Conservation (phyloP, 2,113 vertebrate species). For the Kryptolebias marmoratus region DNA sequence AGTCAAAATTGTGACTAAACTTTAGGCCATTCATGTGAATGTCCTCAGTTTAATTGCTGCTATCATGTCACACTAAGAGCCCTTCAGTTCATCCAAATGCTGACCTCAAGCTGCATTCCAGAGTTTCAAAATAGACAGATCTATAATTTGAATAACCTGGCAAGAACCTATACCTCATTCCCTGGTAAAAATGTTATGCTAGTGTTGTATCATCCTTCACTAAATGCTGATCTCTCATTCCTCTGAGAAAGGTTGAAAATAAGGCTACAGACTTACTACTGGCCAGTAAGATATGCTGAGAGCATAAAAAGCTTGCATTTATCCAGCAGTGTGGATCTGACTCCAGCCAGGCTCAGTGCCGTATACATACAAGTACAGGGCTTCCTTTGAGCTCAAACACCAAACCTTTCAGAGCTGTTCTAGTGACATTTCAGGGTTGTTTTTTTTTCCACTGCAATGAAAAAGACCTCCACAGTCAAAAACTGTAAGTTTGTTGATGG, state of each 20-base stretch:
- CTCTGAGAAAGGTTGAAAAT: conserved; percentile 17
- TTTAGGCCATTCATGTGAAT: not conserved
- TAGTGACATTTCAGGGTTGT: conserved; percentile 57
- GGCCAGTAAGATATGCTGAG: conserved; percentile 54
- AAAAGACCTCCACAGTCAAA: conserved; percentile 51
- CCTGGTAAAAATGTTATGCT: conserved; percentile 47
- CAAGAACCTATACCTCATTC: conserved; percentile 44
- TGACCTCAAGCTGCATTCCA: conserved; percentile 66
- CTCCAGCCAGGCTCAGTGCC: conserved; percentile 40
- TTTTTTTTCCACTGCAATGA: conserved; percentile 39
- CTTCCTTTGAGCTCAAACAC: conserved; percentile 75
- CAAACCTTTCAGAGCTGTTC: conserved; percentile 63
- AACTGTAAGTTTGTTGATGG: conserved; percentile 63
- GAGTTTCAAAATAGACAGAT: conserved; percentile 72
- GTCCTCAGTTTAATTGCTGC: conserved; percentile 45
- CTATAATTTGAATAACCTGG: conserved; percentile 66
- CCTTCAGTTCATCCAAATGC: conserved; percentile 42
- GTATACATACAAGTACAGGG: conserved; percentile 74
- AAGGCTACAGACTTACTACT: conserved; percentile 43
- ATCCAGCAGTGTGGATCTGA: conserved; percentile 56
- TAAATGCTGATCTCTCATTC: conserved; percentile 55
- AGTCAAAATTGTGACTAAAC: conserved; percentile 22
- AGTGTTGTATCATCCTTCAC: conserved; percentile 45
- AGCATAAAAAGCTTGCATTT: conserved; percentile 50
- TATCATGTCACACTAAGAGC: conserved; percentile 2